Evolutionary conservation across 30 jellyfish, hydroid and myxozoan species (phyloP).

Genomic region (Euphysa ruthae): DNA sequence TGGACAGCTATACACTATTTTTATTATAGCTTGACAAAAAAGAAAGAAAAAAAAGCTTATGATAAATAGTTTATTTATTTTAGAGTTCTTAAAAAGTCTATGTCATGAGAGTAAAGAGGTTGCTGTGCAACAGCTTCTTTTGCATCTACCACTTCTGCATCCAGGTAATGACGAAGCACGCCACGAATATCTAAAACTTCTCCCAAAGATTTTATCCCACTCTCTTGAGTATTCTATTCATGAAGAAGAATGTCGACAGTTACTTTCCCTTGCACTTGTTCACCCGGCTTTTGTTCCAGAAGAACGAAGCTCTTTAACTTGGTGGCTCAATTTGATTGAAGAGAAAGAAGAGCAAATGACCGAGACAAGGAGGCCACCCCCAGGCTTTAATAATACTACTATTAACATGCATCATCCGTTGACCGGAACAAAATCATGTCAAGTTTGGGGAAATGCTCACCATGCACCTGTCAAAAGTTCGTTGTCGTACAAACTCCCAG

Average conservation of each 20-base stretch:
- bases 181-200: conserved; percentile 68
- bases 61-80: no score
- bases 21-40: no score
- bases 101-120: conserved; percentile 87
- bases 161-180: conserved; percentile 96
- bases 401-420: conserved; percentile 11
- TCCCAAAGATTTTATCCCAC: conserved; percentile 85
- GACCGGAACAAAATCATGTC: conserved; percentile 35
- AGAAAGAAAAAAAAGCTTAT: no score
- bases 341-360: conserved; percentile 66
- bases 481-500: conserved; percentile 13
- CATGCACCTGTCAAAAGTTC: conserved; percentile 22
- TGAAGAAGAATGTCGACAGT: conserved; percentile 95
- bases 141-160: conserved; percentile 85
- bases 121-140: conserved; percentile 90
- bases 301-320: conserved; percentile 63
- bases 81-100: conserved; percentile 70
- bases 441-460: conserved; percentile 8
- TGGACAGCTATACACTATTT: no score
- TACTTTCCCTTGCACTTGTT: conserved; percentile 74
- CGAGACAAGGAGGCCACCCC: conserved; percentile 47
- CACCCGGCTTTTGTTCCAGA: conserved; percentile 96
- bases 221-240: conserved; percentile 85
- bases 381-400: conserved; percentile 29
- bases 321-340: conserved; percentile 79